These are phyloP conservation scores for Alexandromys oeconomus DNA, from an alignment of 2,797 vertebrate species.

Conservation along the genomic window DNA sequence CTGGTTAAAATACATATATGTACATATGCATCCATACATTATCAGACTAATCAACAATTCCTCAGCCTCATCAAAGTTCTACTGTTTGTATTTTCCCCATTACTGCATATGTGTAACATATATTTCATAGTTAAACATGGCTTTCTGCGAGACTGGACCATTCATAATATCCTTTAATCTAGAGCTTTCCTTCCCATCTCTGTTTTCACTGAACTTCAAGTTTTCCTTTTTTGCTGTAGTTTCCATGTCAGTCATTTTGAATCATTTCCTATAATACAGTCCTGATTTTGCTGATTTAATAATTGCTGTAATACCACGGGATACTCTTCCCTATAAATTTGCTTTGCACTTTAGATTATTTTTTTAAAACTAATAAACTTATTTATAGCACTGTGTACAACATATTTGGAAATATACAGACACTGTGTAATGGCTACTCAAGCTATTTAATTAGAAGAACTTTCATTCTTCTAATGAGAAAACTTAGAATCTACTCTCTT, in stretches of 20 bases:
- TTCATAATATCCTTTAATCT: constrained; percentile 17
- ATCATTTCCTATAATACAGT: background rate
- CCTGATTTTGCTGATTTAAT: background rate
- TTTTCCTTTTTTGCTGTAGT: background rate
- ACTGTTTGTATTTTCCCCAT: background rate
- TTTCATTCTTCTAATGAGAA: background rate
- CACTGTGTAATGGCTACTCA: background rate
- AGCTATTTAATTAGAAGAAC: constrained; percentile 1
- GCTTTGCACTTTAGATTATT: constrained; percentile 39
- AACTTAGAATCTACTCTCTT: background rate
- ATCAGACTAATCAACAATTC: background rate
- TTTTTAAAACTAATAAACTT: background rate
- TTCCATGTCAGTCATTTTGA: background rate
- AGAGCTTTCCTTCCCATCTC: background rate
- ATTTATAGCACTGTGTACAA: background rate
- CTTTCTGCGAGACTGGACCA: background rate
- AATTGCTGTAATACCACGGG: background rate
- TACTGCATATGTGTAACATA: background rate
- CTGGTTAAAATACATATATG: background rate
- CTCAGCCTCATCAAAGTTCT: constrained; percentile 6
- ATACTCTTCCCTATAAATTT: background rate
- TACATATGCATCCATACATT: background rate
- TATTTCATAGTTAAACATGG: constrained; percentile 15
- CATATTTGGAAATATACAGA: background rate
- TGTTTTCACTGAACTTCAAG: background rate